A percentile compares a stretch with the other conserved stretches of the same genome.
phyloP scores from a whole-genome alignment of 1,140 invertebrate genomes.

The Mycetomoellerius zeteki region DNA sequence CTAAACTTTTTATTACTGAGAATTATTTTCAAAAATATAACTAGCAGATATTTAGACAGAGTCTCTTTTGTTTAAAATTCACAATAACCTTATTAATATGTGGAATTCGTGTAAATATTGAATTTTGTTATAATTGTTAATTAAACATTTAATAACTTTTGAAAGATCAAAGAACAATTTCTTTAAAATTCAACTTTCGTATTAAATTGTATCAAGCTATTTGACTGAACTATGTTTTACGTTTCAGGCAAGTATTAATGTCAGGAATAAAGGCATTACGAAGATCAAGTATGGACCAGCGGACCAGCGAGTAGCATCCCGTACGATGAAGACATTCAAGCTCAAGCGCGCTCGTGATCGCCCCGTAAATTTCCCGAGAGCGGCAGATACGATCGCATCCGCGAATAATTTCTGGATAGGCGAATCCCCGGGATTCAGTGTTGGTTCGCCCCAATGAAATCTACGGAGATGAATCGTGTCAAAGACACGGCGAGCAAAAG shows the following conservation, averaged over 20 bases:
- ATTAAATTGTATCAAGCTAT: not conserved
- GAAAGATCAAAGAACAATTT: not conserved
- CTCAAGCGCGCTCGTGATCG: conserved; percentile 70
- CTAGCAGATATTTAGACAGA: not conserved
- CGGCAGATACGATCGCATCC: conserved; percentile 78
- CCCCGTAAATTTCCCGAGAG: conserved; percentile 76
- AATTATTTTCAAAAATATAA: not conserved
- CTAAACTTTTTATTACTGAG: not conserved
- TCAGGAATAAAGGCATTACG: conserved; percentile 34
- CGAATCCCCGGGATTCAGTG: conserved; percentile 48
- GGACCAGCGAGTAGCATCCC: conserved; percentile 50
- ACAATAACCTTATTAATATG: conserved; percentile 8
- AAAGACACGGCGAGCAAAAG: conserved; percentile 33
- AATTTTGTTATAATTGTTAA: not conserved
- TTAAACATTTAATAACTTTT: not conserved
- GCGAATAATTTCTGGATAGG: conserved; percentile 79
- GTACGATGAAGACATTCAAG: conserved; percentile 77
- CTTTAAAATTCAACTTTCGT: not conserved
- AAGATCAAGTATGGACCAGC: conserved; percentile 39
- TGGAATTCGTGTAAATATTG: too few relatives aligned
- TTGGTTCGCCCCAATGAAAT: conserved; percentile 37
- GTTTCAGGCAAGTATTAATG: conserved; percentile 3
- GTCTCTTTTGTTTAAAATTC: not conserved
- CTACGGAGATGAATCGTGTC: conserved; percentile 29
- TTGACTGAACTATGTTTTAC: not conserved